Evolutionary conservation across 2,797 vertebrate genomes (phyloP).

Genomic region (Streptopelia turtur): DNA sequence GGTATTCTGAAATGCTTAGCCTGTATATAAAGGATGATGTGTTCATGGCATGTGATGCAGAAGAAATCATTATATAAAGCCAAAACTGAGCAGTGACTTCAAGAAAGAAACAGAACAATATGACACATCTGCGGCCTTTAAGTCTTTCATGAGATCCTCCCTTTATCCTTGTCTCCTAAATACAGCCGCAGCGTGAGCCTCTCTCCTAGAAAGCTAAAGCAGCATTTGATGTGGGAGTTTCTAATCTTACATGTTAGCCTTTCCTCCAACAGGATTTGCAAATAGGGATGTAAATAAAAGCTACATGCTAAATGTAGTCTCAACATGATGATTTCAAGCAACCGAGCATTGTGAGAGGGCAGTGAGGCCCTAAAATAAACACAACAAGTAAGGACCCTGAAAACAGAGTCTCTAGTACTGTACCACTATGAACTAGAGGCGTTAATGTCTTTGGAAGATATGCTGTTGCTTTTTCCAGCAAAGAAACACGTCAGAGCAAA

Average conservation of each 20-base stretch:
- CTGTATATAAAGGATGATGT: not conserved
- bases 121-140: not conserved
- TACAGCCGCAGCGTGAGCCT: not conserved
- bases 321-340: not conserved
- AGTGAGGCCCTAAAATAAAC: not conserved
- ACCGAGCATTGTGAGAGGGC: not conserved
- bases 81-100: not conserved
- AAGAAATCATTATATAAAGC: not conserved
- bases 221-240: not conserved
- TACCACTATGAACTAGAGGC: not conserved
- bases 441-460: not conserved
- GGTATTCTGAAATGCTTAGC: not conserved
- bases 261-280: not conserved
- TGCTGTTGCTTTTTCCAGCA: not conserved
- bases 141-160: not conserved
- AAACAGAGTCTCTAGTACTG: not conserved
- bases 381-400: not conserved
- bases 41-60: not conserved
- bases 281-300: not conserved
- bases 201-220: not conserved
- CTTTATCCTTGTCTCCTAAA: not conserved
- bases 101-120: not conserved
- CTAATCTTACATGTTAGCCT: not conserved
- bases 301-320: not conserved
- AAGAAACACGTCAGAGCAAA: not conserved